Evolutionary conservation across 2,888 invertebrate species (phyloP).

Genomic region (Andrena bicolor): DNA sequence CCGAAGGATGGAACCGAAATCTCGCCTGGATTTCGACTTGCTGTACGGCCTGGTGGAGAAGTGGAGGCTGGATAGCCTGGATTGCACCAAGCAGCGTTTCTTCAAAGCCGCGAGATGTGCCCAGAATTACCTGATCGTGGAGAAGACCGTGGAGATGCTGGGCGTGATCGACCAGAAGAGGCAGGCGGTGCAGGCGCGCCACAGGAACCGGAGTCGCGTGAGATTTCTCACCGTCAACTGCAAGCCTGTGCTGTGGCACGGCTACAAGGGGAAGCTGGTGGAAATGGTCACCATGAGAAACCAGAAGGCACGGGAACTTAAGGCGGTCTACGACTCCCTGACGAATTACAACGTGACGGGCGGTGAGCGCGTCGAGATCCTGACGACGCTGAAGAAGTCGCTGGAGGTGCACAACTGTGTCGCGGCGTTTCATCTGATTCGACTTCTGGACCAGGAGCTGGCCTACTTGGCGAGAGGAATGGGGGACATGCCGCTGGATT

Average conservation of each 20-base stretch:
- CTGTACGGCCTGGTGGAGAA: conserved; percentile 89
- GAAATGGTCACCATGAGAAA: conserved; percentile 93
- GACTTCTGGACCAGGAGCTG: conserved; percentile 90
- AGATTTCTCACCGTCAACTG: conserved; percentile 89
- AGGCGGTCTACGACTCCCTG: conserved; percentile 90
- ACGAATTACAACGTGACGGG: conserved; percentile 87
- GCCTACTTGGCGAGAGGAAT: conserved; percentile 89
- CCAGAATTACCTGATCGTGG: conserved; percentile 89
- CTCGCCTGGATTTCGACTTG: conserved; percentile 91
- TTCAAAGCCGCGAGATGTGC: conserved; percentile 90
- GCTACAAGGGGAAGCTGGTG: conserved; percentile 89
- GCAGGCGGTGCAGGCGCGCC: conserved; percentile 87
- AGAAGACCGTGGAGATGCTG: conserved; percentile 90
- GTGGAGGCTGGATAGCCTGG: conserved; percentile 89
- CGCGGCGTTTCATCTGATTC: conserved; percentile 87
- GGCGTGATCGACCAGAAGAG: conserved; percentile 90
- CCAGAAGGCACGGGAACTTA: conserved; percentile 91
- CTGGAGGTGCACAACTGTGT: conserved; percentile 88
- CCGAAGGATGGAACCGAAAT: conserved; percentile 90
- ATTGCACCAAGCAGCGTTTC: conserved; percentile 88
- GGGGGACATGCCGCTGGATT: conserved; percentile 87
- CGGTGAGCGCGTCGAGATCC: conserved; percentile 89
- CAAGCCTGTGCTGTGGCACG: conserved; percentile 91
- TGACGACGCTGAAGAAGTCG: conserved; percentile 90
- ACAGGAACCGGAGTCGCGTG: conserved; percentile 87